Base-by-base conservation (phyloP, 1,140 invertebrate genomes). In the Drosophila pseudoobscura region DNA sequence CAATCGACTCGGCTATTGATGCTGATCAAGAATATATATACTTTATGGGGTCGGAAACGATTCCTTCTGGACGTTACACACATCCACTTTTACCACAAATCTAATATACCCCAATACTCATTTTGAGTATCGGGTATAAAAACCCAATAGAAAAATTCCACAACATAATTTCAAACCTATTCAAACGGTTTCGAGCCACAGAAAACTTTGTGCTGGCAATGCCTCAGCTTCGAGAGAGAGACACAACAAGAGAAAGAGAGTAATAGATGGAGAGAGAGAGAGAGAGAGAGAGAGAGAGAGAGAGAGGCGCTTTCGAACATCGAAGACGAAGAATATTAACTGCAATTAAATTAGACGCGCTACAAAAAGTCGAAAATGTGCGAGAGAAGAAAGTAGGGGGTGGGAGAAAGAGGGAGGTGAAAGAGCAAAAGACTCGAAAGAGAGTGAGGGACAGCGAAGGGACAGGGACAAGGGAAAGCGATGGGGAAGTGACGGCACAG, bases 271-370 rank as follows among this genome's bases (percentile, higher is more conserved):
- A 39, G 35, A 13, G 15, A 15, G 11, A 39, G 31, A 13, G 11
- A 39, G 35, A 35, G 3, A 35, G 31, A 35, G 31, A 35, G 15
- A 50, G 24, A 49, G 55, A 43, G 31, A 64, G 8, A 35, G 31
- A 47, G 11, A 24, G 20, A 46, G 29, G 29, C 35, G 2, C 22
- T 80, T 80, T 80, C 78, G 78, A 80, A 80, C 53, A 69, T 80
- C 78, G 78, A 80, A 80, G 75, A 73, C 4, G 20, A 20, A 20
- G 20, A 62, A 64, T 66, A 80, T 80, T 80, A 80, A 79, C 76
- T 79, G 56, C 76, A 79, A 79, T 79, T 79, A 79, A 69, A 56
- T 75, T 60, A 79, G 57, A 78, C 17, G 35, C 45, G 62, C 58
- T 64, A 49, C 55, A 62, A 53, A 71, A 56, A n/a, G 45, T 11